These are phyloP conservation scores for Smutsia gigantea DNA, from an alignment of 2,797 vertebrate genomes.

Conservation along the genomic window DNA sequence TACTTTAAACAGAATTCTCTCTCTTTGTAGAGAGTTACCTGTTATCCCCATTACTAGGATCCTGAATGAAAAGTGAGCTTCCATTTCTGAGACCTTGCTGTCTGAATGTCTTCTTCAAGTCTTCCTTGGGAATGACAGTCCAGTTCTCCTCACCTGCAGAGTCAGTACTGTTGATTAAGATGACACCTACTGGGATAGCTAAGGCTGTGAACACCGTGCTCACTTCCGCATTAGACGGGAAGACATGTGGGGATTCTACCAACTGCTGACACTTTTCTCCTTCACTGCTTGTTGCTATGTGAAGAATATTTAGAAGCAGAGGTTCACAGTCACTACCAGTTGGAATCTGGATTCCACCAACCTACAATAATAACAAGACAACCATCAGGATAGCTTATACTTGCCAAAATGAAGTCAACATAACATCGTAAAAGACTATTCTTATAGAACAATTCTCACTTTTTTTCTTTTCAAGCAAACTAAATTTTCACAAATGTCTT, in stretches of 20 bases:
- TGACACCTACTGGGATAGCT: conserved; percentile 82
- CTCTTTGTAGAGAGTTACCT: conserved; percentile 85
- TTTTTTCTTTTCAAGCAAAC: neutral
- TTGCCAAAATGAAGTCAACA: neutral
- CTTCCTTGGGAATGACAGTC: conserved; percentile 88
- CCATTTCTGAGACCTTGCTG: conserved; percentile 92
- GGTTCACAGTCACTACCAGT: conserved; percentile 93
- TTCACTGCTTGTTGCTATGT: conserved; percentile 81
- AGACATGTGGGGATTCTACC: conserved; percentile 80
- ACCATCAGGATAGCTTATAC: neutral
- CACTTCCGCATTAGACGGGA: conserved; percentile 82
- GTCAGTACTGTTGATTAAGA: conserved; percentile 58
- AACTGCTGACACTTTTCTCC: conserved; percentile 73
- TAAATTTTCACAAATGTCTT: neutral
- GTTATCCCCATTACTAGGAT: conserved; percentile 85
- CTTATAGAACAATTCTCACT: neutral
- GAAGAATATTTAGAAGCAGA: conserved; percentile 91
- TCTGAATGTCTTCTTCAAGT: conserved; percentile 91
- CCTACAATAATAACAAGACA: conserved; percentile 84
- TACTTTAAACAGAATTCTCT: neutral
- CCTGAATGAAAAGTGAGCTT: conserved; percentile 91
- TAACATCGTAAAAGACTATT: neutral
- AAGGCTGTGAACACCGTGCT: conserved; percentile 71
- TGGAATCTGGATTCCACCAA: conserved; percentile 88
- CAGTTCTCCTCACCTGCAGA: conserved; percentile 82